Evolutionary conservation across 2,888 invertebrate genomes (phyloP), one percentile per base, ranked within the genome.

Genomic region (Hirtodrosophila alboralis): DNA sequence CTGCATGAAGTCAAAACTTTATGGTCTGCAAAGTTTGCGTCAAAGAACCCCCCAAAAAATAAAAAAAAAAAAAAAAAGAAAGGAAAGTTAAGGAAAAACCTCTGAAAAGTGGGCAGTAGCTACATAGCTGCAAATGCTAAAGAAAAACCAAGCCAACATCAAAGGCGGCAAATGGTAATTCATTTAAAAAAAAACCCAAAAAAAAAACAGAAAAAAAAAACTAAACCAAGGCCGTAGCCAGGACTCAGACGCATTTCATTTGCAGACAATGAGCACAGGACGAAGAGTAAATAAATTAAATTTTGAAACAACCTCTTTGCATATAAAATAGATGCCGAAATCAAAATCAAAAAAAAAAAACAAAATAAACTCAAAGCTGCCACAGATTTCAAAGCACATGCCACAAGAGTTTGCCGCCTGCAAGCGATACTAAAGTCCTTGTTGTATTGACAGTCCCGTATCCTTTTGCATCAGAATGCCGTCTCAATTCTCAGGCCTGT

Each of bases 11-110:
- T 87, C 83, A 79, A 81, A 75, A 80, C 71, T 83, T 83, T 77
- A 70, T 83, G 78, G 86, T 88, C 86, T 86, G 88, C 71, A 88
- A 86, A 86, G 88, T 81, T 81, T 83, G 51, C 66, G 56, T 78
- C 83, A 83, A 84, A 75, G 83, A 54, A 63, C 38, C 44, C 43
- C 59, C 33, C 30, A 34, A 43, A 52, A 47, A 51, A 52, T 44
- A 34, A 53, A 53, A 37, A 30, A 37, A 37, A 37, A 23, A 49
- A 53, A 12, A 38, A 31, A 18, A 26, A 36, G 30, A 34, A 47
- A 27, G 6, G 23, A 13, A 51, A 61, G 44, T 23, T 31, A 33
- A 23, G 41, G 40, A 54, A 61, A 60, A 68, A 52, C 48, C 38
- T 61, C 14, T 51, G 61, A 60, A 61, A 65, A 74, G 52, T 43